Percentiles rank a stretch among this genome's conserved stretches.
These are phyloP conservation scores for Cataglyphis hispanica DNA, from an alignment of 1,140 invertebrate genomes.

Conservation along the genomic window DNA sequence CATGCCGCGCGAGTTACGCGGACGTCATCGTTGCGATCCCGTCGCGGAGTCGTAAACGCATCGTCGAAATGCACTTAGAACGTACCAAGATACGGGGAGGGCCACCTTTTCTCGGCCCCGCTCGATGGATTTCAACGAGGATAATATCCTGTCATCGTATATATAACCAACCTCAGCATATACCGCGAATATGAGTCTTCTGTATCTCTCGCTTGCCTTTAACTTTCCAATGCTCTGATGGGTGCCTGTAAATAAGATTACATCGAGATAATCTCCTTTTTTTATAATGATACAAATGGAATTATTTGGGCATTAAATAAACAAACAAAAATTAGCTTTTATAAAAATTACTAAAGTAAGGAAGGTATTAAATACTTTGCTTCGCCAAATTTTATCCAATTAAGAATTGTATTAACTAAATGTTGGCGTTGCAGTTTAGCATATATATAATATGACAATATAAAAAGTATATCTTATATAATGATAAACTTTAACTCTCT, in stretches of 20 bases:
- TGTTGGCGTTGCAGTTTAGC: neutral
- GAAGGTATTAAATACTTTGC: neutral
- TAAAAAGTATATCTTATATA: neutral
- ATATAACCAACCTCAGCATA: neutral
- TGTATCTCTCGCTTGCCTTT: slow-evolving; percentile 1
- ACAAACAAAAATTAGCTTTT: neutral
- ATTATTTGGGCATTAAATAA: neutral
- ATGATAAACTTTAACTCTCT: neutral
- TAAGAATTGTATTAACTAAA: neutral
- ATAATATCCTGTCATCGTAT: slow-evolving; percentile 49
- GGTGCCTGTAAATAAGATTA: slow-evolving; percentile 10
- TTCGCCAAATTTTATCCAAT: neutral
- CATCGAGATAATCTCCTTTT: slow-evolving; percentile 35
- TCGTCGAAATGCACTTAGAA: slow-evolving; percentile 22
- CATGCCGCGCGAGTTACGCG: slow-evolving; percentile 52
- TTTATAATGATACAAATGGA: neutral
- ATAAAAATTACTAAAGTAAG: too few relatives aligned
- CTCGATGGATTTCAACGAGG: slow-evolving; percentile 30
- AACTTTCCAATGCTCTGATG: neutral
- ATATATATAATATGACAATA: neutral
- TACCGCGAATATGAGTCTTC: neutral
- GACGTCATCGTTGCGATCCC: slow-evolving; percentile 13
- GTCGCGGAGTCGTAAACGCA: slow-evolving; percentile 44
- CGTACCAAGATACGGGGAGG: neutral
- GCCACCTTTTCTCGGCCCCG: neutral